Evolutionary conservation across 2,113 vertebrate genomes (phyloP), one percentile per base, ranked within the genome.

Genomic region (Eleginops maclovinus): DNA sequence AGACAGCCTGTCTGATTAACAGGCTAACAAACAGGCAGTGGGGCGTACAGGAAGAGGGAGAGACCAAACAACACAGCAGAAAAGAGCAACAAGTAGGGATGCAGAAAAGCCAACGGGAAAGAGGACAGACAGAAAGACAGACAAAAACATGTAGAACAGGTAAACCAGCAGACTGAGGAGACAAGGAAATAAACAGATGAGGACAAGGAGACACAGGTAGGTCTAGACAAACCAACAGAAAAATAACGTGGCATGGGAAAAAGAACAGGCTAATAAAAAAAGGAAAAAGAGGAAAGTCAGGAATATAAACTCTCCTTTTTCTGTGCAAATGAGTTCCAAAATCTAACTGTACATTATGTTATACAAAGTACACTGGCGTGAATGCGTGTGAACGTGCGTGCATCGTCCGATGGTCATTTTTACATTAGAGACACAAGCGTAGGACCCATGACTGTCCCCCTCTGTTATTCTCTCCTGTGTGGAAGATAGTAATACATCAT

Each of bases 401-500:
- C 28, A 49, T 47, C 24, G 9, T 80, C 58, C 40, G 71, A 36
- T 84, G 88, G 87, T 85, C 82, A 85, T 81, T 49, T n/a, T 60
- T 72, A 60, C 76, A 72, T 84, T 81, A 43, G 60, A 77, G 60
- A 83, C 83, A 85, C 72, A 64, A 72, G 80, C 83, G 77, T 82
- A 78, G 24, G 85, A 88, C 85, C 81, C 74, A 81, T 81, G 77
- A 85, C 80, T 69, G 55, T 82, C 69, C 77, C 75, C 55, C 66
- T 88, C 81, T 85, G 83, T 88, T 90, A 77, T 87, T 46, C 58
- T 80, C 68, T 86, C 79, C 83, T 88, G 85, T 83, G 86, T 87
- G 86, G 70, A 81, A 87, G 86, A 90, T 81, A 87, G 80, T 79
- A 59, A 87, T 93, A 87, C 91, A 93, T 92, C 77, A 89, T 91